Evolutionary conservation across 2,113 vertebrate species (phyloP).

Genomic region (Arenaria interpres): DNA sequence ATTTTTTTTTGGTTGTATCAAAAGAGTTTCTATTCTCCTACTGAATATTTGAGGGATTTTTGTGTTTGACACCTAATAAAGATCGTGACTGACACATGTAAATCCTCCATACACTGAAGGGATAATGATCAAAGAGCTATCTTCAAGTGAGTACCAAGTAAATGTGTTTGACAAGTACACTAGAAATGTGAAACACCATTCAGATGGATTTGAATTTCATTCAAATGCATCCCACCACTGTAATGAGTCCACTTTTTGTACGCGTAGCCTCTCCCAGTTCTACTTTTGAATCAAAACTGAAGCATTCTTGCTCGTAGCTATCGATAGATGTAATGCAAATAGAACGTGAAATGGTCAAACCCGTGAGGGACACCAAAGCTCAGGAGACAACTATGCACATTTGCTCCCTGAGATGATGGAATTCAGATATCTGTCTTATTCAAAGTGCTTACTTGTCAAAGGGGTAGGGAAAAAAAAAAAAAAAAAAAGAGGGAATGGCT

Average conservation of each 20-base stretch:
- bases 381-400: conserved; percentile 53
- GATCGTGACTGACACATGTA: background rate
- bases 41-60: conserved; percentile 6
- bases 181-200: background rate
- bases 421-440: background rate
- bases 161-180: background rate
- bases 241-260: background rate
- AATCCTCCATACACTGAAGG: conserved; percentile 60
- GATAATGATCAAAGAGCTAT: background rate
- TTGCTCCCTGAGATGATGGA: conserved; percentile 74
- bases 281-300: background rate
- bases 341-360: background rate
- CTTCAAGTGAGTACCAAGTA: background rate
- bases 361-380: background rate
- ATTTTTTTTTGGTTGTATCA: conserved; percentile 18
- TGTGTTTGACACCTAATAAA: conserved; percentile 41
- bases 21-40: conserved; percentile 53
- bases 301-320: background rate
- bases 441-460: background rate
- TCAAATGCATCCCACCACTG: background rate
- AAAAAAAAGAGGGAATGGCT: background rate
- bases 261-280: background rate
- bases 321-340: background rate
- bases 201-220: background rate
- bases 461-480: background rate